phyloP scores from a whole-genome alignment of 2,888 invertebrate species.

The Sipha maydis region DNA sequence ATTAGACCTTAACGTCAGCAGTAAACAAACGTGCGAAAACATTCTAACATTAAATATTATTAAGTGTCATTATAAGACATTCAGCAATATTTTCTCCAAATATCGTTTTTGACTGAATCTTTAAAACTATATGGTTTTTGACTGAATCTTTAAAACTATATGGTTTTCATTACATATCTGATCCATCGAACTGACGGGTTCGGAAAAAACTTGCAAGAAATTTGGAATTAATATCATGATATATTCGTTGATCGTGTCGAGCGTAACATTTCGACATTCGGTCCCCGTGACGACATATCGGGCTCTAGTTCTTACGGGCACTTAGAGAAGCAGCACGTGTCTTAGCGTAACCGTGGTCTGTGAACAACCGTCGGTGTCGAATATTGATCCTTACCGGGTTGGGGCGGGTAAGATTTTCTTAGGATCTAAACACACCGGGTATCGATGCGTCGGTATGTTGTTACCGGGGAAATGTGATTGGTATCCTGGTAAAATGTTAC shows the following conservation, averaged over 20 bases:
- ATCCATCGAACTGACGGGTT: too few species aligned
- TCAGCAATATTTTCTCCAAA: not conserved
- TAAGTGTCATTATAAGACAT: not conserved
- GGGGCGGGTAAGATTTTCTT: too few species aligned
- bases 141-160: not conserved
- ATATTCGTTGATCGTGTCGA: not conserved
- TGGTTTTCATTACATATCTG: not conserved
- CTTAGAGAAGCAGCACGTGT: too few species aligned
- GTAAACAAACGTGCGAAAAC: not conserved
- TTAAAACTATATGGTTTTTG: not conserved
- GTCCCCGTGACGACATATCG: not conserved
- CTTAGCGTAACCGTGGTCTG: too few species aligned
- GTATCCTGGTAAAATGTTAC: too few species aligned
- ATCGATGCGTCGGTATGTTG: too few species aligned
- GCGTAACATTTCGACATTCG: not conserved
- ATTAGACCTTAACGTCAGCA: not conserved
- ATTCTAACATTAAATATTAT: not conserved
- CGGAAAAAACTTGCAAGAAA: not conserved
- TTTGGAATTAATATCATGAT: not conserved
- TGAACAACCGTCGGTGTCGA: too few species aligned
- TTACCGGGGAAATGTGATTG: too few species aligned
- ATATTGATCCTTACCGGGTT: too few species aligned
- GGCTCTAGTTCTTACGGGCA: too few species aligned
- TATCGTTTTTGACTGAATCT: not conserved
- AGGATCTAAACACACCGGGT: too few species aligned